Conservation (phyloP, 2,797 vertebrate species). For the Cetoscarus ocellatus region DNA sequence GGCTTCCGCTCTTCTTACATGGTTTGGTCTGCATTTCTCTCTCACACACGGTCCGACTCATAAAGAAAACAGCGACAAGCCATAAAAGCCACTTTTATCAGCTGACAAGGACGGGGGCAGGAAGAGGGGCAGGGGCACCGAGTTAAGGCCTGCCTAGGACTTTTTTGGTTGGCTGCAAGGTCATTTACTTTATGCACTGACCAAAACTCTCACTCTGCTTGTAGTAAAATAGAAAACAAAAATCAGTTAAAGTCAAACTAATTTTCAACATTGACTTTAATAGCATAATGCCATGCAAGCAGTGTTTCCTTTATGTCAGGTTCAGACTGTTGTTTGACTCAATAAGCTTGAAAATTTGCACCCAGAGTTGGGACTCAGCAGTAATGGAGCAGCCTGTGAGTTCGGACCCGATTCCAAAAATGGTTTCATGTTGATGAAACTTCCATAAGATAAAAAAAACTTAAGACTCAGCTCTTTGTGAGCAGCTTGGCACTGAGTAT, state of each 20-base stretch:
- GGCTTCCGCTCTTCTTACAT: slow-evolving; percentile 83
- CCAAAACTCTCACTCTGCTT: neutral
- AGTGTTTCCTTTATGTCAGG: neutral
- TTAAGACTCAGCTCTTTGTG: too few species aligned
- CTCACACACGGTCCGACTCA: slow-evolving; percentile 75
- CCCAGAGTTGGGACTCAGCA: too few species aligned
- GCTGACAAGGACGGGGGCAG: slow-evolving; percentile 75
- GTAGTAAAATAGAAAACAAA: neutral
- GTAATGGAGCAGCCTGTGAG: too few species aligned
- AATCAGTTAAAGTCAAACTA: neutral
- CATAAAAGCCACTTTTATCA: slow-evolving; percentile 85
- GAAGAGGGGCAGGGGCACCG: slow-evolving; percentile 50
- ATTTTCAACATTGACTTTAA: neutral
- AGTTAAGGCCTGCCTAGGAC: slow-evolving; percentile 35
- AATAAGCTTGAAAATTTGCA: neutral
- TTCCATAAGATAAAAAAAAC: too few species aligned
- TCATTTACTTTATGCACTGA: slow-evolving; percentile 35
- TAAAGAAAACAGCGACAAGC: slow-evolving; percentile 84
- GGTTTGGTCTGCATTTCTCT: slow-evolving; percentile 82
- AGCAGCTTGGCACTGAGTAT: too few species aligned
- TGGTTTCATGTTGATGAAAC: too few species aligned
- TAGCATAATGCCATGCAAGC: neutral
- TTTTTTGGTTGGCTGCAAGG: slow-evolving; percentile 37
- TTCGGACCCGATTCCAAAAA: too few species aligned
- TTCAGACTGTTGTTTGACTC: neutral